Conservation (phyloP, 2,113 vertebrate genomes). For the Tragulus kanchil region DNA sequence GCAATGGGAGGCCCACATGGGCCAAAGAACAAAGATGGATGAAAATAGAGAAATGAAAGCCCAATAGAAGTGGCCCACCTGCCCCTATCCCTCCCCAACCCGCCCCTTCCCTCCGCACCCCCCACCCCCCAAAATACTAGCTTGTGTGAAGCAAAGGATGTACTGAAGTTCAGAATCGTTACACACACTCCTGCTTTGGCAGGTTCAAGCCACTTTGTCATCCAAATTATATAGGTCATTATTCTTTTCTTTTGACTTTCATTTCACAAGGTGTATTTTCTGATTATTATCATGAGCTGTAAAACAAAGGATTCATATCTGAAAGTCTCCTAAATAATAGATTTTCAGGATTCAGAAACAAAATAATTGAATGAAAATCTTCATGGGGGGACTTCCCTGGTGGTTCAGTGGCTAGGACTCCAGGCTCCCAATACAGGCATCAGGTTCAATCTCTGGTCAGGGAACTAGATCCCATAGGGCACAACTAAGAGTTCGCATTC, state of each 20-base stretch:
- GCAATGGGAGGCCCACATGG: too few relatives aligned
- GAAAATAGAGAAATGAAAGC: too few relatives aligned
- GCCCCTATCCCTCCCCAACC: too few relatives aligned
- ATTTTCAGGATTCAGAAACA: slow-evolving; percentile 84
- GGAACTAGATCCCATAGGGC: background rate
- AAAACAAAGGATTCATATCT: slow-evolving; percentile 81
- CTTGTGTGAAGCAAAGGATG: background rate
- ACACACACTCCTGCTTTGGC: background rate
- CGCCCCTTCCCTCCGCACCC: too few relatives aligned
- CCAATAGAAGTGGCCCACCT: too few relatives aligned
- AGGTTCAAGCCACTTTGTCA: slow-evolving; percentile 74
- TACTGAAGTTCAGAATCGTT: background rate
- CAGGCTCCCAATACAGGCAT: background rate
- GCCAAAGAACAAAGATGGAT: too few relatives aligned
- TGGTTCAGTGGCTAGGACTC: background rate
- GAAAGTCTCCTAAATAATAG: slow-evolving; percentile 87
- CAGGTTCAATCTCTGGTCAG: background rate
- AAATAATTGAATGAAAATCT: background rate
- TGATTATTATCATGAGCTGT: slow-evolving; percentile 87
- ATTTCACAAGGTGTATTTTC: slow-evolving; percentile 88
- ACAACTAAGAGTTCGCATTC: background rate
- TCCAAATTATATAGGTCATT: slow-evolving; percentile 88
- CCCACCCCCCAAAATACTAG: background rate
- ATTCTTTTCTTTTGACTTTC: slow-evolving; percentile 82
- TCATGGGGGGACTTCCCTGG: background rate